Evolutionary conservation across 2,113 vertebrate species (phyloP).

Genomic region (Syngnathus typhle): DNA sequence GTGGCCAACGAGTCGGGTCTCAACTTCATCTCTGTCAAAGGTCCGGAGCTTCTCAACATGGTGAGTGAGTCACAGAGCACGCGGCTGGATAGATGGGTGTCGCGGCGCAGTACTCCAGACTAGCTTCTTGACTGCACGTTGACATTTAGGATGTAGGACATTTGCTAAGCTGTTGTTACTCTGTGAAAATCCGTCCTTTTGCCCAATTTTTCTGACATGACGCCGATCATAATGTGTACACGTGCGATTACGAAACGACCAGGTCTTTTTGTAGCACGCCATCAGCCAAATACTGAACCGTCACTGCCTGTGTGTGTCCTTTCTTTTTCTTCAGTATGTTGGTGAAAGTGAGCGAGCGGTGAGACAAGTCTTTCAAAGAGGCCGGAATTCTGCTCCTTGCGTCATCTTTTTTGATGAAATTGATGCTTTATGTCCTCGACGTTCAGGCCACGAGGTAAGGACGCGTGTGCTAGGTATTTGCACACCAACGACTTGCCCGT

Average conservation of each 20-base stretch:
- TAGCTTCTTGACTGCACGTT: too few relatives aligned
- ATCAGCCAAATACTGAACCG: too few relatives aligned
- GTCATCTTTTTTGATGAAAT: slow-evolving; percentile 99
- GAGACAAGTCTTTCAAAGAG: slow-evolving; percentile 91
- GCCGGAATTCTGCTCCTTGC: slow-evolving; percentile 86
- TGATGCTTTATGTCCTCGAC: slow-evolving; percentile 90
- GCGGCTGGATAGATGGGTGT: neutral
- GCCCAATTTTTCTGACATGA: too few relatives aligned
- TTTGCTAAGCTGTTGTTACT: too few relatives aligned
- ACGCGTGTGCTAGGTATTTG: neutral
- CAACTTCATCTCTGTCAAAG: slow-evolving; percentile 98
- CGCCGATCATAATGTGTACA: too few relatives aligned
- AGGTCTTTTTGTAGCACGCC: too few relatives aligned
- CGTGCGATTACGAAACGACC: too few relatives aligned
- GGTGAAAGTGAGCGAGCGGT: slow-evolving; percentile 94
- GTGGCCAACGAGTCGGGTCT: slow-evolving; percentile 96
- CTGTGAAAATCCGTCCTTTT: too few relatives aligned
- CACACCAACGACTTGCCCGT: neutral
- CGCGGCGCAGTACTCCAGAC: neutral
- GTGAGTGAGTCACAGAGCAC: slow-evolving; percentile 74
- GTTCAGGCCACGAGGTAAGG: slow-evolving; percentile 87
- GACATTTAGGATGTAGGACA: too few relatives aligned
- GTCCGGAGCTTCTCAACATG: slow-evolving; percentile 96
- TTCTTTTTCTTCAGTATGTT: slow-evolving; percentile 77
- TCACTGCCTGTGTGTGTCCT: neutral